Evolutionary conservation across 2,113 vertebrate species (phyloP).

Genomic region (Casuarius casuarius): DNA sequence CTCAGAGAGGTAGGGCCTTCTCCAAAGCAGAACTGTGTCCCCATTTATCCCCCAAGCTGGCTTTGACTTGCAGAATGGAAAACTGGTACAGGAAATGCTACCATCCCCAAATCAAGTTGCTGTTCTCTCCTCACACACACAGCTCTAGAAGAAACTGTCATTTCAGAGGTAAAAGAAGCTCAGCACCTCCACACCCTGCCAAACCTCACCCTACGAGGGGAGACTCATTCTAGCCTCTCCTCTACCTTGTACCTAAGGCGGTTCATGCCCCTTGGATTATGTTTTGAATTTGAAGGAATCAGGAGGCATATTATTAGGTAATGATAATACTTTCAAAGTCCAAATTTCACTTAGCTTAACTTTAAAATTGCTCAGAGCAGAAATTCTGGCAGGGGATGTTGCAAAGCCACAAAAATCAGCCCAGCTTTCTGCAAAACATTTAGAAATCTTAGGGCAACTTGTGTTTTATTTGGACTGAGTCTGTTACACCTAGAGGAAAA

Average conservation of each 20-base stretch:
- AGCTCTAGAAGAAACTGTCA: background rate
- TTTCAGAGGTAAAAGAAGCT: background rate
- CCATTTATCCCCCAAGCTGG: background rate
- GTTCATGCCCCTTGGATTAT: background rate
- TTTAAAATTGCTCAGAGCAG: background rate
- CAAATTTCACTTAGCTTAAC: background rate
- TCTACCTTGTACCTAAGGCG: background rate
- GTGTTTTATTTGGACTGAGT: background rate
- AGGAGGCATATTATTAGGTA: background rate
- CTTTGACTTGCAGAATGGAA: background rate
- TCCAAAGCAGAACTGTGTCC: background rate
- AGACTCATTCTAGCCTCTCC: background rate
- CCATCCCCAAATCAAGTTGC: fast-evolving
- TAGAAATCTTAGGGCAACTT: background rate
- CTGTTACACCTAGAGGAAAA: background rate
- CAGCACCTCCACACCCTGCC: background rate
- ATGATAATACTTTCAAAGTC: background rate
- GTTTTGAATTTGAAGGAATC: background rate
- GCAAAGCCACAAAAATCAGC: background rate
- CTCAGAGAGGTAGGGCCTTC: fast-evolving
- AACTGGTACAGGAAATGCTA: background rate
- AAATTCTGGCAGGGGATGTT: background rate
- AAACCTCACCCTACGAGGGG: background rate
- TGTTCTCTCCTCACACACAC: background rate
- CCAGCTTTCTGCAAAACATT: background rate